These are phyloP conservation scores for Lithophane socia DNA, from an alignment of 2,888 invertebrate species.

Conservation along the genomic window DNA sequence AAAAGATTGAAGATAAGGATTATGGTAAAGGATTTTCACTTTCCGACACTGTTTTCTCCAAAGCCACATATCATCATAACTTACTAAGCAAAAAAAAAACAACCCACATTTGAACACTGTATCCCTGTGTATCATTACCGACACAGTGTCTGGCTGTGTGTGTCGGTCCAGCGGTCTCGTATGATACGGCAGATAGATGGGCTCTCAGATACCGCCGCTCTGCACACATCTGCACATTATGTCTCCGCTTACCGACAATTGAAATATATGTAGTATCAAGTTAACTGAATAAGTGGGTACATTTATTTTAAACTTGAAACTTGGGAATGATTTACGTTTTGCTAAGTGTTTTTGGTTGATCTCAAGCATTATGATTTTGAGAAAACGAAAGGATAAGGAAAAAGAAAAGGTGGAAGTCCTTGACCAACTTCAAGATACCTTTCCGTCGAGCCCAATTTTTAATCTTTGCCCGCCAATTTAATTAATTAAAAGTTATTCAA, in stretches of 20 bases:
- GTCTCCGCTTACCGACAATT: slow-evolving; percentile 44
- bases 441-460: slow-evolving; percentile 61
- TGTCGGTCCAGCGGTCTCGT: slow-evolving; percentile 48
- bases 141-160: slow-evolving; percentile 43
- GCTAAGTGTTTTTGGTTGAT: not conserved
- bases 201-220: slow-evolving; percentile 58
- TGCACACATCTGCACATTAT: slow-evolving; percentile 54
- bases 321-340: not conserved
- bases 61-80: not conserved
- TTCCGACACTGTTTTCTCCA: not conserved
- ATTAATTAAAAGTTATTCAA: slow-evolving; percentile 71
- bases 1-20: not conserved
- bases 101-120: not conserved
- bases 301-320: slow-evolving; percentile 10
- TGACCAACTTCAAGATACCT: slow-evolving; percentile 53
- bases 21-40: not conserved
- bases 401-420: slow-evolving; percentile 37
- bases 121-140: slow-evolving; percentile 27
- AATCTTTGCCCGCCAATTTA: slow-evolving; percentile 66
- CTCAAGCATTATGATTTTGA: not conserved
- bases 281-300: slow-evolving; percentile 22
- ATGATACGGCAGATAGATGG: slow-evolving; percentile 63
- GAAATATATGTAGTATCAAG: slow-evolving; percentile 31
- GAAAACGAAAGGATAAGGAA: not conserved
- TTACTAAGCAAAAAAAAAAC: not conserved